Evolutionary conservation across 1,140 invertebrate genomes (phyloP).

Genomic region (Pseudomyrmex sp.): DNA sequence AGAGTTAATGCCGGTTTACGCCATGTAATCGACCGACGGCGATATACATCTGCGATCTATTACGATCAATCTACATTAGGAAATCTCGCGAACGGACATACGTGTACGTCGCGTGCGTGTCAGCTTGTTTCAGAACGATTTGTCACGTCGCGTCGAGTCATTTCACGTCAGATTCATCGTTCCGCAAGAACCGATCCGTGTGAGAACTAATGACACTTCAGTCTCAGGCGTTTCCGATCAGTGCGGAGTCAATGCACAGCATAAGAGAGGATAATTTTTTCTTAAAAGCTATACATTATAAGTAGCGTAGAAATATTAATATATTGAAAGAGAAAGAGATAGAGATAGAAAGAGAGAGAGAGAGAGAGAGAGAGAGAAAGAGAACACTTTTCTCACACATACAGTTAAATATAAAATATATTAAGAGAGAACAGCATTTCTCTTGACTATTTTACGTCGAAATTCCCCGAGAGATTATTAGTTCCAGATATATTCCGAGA

Average conservation of each 20-base stretch:
- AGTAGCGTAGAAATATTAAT: background rate
- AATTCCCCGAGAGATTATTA: constrained; percentile 25
- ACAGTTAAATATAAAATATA: background rate
- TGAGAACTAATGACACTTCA: constrained; percentile 48
- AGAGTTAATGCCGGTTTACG: background rate
- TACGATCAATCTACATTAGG: constrained; percentile 16
- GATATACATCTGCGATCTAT: background rate
- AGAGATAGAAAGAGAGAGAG: too few species aligned
- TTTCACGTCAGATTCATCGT: constrained; percentile 54
- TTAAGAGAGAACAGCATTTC: background rate
- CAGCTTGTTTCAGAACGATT: constrained; percentile 45
- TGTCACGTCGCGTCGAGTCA: constrained; percentile 41
- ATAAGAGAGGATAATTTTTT: constrained; percentile 33
- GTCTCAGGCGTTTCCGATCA: constrained; percentile 35
- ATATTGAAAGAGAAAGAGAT: background rate
- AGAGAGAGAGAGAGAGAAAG: too few species aligned
- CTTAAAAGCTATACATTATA: background rate
- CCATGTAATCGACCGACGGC: background rate
- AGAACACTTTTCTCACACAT: too few species aligned
- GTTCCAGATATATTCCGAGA: too few species aligned
- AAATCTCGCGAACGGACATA: constrained; percentile 13
- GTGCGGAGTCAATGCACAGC: background rate
- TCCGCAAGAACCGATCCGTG: constrained; percentile 19
- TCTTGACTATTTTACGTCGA: constrained; percentile 12
- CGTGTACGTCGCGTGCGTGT: background rate